A percentile compares a stretch with the other conserved stretches of the same genome.
Conservation (phyloP, 2,113 vertebrate genomes). For the Hippocampus abdominalis region DNA sequence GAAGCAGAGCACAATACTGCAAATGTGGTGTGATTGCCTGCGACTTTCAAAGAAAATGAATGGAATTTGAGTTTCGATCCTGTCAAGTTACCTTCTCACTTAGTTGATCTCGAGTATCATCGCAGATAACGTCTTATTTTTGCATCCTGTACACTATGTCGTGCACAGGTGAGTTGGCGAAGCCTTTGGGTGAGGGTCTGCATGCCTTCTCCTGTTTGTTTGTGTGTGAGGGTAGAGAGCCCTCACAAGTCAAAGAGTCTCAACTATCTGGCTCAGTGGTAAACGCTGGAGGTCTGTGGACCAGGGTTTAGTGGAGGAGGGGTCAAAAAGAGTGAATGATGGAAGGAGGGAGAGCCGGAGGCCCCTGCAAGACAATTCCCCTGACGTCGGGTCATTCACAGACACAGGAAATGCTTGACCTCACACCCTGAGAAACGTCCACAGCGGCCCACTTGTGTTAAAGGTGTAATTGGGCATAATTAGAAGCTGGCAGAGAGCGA, state of each 20-base stretch:
- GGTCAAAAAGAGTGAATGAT: constrained; percentile 54
- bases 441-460: constrained; percentile 73
- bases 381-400: constrained; percentile 63
- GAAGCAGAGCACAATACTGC: constrained; percentile 7
- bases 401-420: constrained; percentile 77
- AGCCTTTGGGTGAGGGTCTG: constrained; percentile 8
- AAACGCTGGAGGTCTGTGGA: constrained; percentile 56
- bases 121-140: neutral
- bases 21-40: constrained; percentile 2
- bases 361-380: constrained; percentile 62
- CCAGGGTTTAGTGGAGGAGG: constrained; percentile 49
- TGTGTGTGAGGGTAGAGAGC: constrained; percentile 47
- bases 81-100: neutral
- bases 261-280: constrained; percentile 48
- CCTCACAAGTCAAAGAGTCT: constrained; percentile 41
- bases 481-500: constrained; percentile 66
- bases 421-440: constrained; percentile 71
- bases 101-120: neutral
- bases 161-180: neutral
- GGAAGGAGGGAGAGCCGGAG: constrained; percentile 43
- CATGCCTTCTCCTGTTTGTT: constrained; percentile 52
- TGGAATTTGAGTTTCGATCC: constrained; percentile 5
- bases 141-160: neutral
- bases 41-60: neutral
- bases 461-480: constrained; percentile 76